These are phyloP conservation scores for Drosophila parthenogenetica DNA, from an alignment of 2,888 invertebrate genomes.

Conservation along the genomic window DNA sequence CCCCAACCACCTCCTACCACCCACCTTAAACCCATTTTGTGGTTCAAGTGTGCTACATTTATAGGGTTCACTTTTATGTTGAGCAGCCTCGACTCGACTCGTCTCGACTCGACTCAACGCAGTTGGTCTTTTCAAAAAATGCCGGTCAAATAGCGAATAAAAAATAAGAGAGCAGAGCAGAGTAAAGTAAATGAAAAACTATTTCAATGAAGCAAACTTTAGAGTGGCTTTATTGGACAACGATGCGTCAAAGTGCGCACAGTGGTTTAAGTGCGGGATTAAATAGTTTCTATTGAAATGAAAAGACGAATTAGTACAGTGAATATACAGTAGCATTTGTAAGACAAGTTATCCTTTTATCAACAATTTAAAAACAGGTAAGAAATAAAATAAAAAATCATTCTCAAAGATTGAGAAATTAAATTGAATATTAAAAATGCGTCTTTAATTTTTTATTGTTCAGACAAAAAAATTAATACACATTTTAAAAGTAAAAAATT, in stretches of 20 bases:
- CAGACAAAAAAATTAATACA: too few species aligned
- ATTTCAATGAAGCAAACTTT: conserved; percentile 74
- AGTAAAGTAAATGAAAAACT: conserved; percentile 68
- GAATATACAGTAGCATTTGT: too few species aligned
- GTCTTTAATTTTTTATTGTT: too few species aligned
- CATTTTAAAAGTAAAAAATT: too few species aligned
- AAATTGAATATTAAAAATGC: too few species aligned
- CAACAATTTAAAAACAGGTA: too few species aligned
- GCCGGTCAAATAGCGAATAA: conserved; percentile 29
- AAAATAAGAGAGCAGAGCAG: conserved; percentile 12
- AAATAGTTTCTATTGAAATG: background rate
- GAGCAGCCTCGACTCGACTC: conserved; percentile 1
- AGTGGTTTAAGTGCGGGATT: conserved; percentile 15
- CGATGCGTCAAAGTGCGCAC: conserved; percentile 33
- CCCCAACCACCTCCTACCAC: conserved; percentile 1
- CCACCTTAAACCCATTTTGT: background rate
- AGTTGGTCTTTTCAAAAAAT: conserved; percentile 53
- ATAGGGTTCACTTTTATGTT: conserved; percentile 6
- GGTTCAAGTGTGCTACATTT: conserved; percentile 35
- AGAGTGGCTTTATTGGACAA: conserved; percentile 51
- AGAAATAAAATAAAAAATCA: too few species aligned
- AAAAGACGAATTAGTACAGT: background rate
- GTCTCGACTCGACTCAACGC: conserved; percentile 3
- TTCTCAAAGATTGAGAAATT: too few species aligned
- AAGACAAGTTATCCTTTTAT: too few species aligned